Evolutionary conservation across 1,140 invertebrate genomes (phyloP), one percentile per base, ranked within the genome.

Genomic region (Tetranychus urticae): DNA sequence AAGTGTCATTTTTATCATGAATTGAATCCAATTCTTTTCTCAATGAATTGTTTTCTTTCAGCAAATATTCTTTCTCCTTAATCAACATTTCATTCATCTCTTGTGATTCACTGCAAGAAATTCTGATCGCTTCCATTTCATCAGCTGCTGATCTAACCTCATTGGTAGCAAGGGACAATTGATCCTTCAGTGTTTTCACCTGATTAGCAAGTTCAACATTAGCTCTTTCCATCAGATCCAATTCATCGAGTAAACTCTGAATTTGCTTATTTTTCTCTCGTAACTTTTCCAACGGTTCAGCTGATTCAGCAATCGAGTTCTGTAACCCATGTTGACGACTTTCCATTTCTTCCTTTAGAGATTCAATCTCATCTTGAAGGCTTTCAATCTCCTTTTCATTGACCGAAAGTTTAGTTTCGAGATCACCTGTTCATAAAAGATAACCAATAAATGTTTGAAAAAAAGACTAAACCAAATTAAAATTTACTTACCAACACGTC

Each of bases 241-340:
- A 36, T 39, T 58, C 47, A 45, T 64, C 61, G 1, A 64, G 46
- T 34, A 64, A 36, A 33, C 23, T 35, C 55, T 62, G 56, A 35
- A 64, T 62, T 59, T 64, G 60, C 13, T 52, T 48, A 62, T 64
- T 64, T 46, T 62, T 64, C 36, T 64, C 63, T 33, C 31, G 13
- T 12, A 64, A 23, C 55, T 45, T 42, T 10, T 58, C 57, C 4
- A 58, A 45, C 36, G 37, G 57, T 31, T 58, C 14, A 23, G 34
- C 10, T 12, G 33, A 45, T 12, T 58, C 57, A 46, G 14, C 33
- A 12, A 58, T 39, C 7, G n/a, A n/a, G 12, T 58, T 23, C 6
- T 45, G n/a, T 10, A 58, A 10, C 5, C 34, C 39, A 56, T 57
- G 8, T 61, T 36, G 35, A 7, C 34, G 36, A 54, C 2, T 61